Conservation (phyloP, 1,140 invertebrate genomes). For the Trachymyrmex cornetzi region DNA sequence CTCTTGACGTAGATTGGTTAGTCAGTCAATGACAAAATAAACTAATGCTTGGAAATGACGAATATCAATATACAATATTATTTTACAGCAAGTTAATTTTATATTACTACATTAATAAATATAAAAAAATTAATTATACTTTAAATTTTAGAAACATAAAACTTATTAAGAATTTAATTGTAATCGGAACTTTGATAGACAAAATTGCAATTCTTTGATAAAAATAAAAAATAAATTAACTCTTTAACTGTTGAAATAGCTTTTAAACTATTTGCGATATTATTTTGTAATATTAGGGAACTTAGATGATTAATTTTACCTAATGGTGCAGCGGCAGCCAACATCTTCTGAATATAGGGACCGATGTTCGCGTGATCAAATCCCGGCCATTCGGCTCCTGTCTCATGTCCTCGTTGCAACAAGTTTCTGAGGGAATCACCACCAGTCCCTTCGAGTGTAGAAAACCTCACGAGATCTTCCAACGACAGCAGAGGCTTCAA, state of each 20-base stretch:
- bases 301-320: conserved; percentile 71
- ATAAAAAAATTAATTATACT: neutral
- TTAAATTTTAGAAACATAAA: neutral
- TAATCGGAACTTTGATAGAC: neutral
- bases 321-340: conserved; percentile 84
- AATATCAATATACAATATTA: neutral
- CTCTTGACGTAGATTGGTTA: conserved; percentile 42
- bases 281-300: neutral
- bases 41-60: conserved; percentile 52
- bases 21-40: conserved; percentile 50
- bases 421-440: conserved; percentile 88
- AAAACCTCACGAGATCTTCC: conserved; percentile 89
- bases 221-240: neutral
- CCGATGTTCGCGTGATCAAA: conserved; percentile 87
- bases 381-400: conserved; percentile 86
- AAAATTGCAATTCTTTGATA: neutral
- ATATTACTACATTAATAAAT: neutral
- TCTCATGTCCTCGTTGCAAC: conserved; percentile 87
- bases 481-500: conserved; percentile 88
- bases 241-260: neutral
- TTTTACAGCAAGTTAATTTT: neutral
- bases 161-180: conserved; percentile 9
- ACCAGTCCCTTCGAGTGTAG: conserved; percentile 85
- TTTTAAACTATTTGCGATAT: neutral
- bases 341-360: conserved; percentile 88